Percentiles rank a stretch among this genome's conserved stretches.
These are phyloP conservation scores for Phasia obesa DNA, from an alignment of 2,888 invertebrate genomes.

Conservation along the genomic window DNA sequence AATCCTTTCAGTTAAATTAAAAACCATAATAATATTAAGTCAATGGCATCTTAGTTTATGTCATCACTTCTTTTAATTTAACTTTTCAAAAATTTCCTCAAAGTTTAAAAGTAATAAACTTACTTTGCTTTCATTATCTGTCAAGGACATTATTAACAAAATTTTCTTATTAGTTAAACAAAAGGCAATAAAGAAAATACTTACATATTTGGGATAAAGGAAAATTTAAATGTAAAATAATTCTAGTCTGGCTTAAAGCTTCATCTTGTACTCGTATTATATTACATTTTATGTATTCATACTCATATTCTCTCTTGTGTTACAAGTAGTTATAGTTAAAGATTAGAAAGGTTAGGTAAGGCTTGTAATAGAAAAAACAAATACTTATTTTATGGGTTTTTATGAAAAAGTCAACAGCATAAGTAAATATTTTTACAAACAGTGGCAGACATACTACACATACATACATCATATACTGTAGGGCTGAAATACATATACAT, in stretches of 20 bases:
- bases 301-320: not conserved
- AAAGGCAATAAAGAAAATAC: constrained; percentile 19
- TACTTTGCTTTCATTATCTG: not conserved
- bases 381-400: constrained; percentile 60
- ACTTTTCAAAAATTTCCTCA: not conserved
- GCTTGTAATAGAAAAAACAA: constrained; percentile 53
- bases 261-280: not conserved
- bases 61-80: not conserved
- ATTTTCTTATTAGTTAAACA: not conserved
- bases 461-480: constrained; percentile 4
- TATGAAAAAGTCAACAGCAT: constrained; percentile 56
- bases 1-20: too few species aligned
- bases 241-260: constrained; percentile 32
- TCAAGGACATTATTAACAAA: constrained; percentile 42
- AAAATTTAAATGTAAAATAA: not conserved
- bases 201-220: not conserved
- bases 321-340: constrained; percentile 35
- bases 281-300: constrained; percentile 38
- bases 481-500: not conserved
- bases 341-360: constrained; percentile 58
- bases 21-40: too few species aligned
- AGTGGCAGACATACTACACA: not conserved
- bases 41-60: not conserved
- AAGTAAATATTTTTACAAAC: constrained; percentile 59
- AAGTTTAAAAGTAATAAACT: not conserved